These are phyloP conservation scores for Schizothorax lantsangensis DNA, from an alignment of 2,797 vertebrate species.

Conservation along the genomic window DNA sequence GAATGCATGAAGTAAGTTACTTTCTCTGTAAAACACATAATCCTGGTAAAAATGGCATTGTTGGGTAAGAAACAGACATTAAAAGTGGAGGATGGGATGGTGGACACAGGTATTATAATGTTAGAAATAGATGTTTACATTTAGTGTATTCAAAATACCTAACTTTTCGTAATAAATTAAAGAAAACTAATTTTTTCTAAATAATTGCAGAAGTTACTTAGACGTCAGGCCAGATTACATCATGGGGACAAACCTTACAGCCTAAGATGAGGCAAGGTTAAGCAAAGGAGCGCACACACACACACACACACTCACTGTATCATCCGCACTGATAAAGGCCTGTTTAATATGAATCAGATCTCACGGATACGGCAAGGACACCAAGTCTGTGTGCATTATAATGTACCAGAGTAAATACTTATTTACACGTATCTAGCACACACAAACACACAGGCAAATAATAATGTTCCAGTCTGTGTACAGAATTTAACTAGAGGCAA, in stretches of 20 bases:
- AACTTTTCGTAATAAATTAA: not conserved
- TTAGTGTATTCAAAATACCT: not conserved
- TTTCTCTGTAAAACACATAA: not conserved
- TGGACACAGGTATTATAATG: not conserved
- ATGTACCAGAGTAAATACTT: slow-evolving; percentile 39
- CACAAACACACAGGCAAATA: not conserved
- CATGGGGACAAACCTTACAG: not conserved
- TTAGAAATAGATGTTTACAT: not conserved
- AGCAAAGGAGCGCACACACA: not conserved
- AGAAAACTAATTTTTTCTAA: not conserved
- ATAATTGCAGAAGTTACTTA: not conserved
- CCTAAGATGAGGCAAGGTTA: slow-evolving; percentile 32
- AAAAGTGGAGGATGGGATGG: not conserved
- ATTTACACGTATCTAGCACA: slow-evolving; percentile 11
- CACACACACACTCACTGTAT: slow-evolving; percentile 12
- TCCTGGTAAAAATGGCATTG: not conserved
- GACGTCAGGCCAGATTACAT: not conserved
- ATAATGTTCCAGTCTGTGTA: not conserved
- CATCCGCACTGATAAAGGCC: slow-evolving; percentile 72
- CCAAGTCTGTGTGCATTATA: slow-evolving; percentile 8
- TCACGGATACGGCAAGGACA: slow-evolving; percentile 72
- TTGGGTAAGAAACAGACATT: not conserved
- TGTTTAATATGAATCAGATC: slow-evolving; percentile 82
- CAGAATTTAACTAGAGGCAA: not conserved
- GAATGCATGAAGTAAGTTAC: not conserved